These are phyloP conservation scores for Larimichthys crocea DNA, from an alignment of 2,113 vertebrate species.

Conservation along the genomic window DNA sequence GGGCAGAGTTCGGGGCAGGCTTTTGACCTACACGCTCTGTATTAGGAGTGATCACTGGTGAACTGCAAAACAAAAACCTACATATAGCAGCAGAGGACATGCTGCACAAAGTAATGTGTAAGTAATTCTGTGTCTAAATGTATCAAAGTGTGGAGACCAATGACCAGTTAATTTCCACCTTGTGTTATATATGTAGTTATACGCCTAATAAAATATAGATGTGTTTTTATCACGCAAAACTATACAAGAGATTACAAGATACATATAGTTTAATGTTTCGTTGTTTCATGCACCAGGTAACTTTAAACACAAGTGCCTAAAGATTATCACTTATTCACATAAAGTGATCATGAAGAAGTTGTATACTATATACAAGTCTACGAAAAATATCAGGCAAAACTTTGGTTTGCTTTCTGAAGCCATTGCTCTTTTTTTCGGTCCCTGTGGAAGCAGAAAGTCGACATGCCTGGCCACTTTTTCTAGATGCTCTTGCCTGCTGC, in stretches of 20 bases:
- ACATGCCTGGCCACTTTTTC: background rate
- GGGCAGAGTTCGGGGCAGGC: background rate
- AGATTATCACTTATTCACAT: background rate
- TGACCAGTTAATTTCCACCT: background rate
- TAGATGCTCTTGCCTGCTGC: background rate
- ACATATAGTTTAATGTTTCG: no score
- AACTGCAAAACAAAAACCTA: slow-evolving; percentile 8
- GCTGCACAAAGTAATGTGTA: background rate
- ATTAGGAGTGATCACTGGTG: slow-evolving; percentile 13
- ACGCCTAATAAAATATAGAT: background rate
- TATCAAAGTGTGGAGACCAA: background rate
- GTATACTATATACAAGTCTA: background rate
- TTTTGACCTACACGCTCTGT: slow-evolving; percentile 6
- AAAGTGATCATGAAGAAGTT: background rate
- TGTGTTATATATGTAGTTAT: background rate
- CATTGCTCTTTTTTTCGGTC: background rate
- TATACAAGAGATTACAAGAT: background rate
- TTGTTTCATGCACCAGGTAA: background rate
- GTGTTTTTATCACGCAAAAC: background rate
- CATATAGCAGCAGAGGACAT: background rate
- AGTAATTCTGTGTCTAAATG: background rate
- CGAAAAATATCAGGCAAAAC: background rate
- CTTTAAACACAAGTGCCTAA: background rate
- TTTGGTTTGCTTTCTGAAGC: background rate
- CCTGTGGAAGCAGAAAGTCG: background rate